phyloP scores from a whole-genome alignment of 2,113 vertebrate genomes.

The Noturus placidus region DNA sequence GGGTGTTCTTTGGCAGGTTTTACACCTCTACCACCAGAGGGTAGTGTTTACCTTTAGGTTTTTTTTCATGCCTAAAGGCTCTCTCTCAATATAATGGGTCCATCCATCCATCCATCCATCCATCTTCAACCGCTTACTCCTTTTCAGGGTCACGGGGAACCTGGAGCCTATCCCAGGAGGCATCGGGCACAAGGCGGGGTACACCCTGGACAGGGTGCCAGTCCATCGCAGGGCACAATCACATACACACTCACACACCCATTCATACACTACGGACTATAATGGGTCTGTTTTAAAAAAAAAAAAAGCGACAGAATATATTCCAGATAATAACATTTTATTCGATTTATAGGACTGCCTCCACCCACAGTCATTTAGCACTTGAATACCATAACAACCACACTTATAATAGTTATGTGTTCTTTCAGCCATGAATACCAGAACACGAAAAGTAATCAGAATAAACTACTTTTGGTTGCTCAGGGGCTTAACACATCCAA shows the following conservation, averaged over 20 bases:
- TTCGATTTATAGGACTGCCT: not conserved
- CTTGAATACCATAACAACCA: not conserved
- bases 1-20: not conserved
- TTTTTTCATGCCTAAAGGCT: not conserved
- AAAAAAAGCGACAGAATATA: not conserved
- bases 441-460: not conserved
- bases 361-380: not conserved
- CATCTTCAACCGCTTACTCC: too few species aligned
- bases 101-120: too few species aligned
- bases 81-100: not conserved
- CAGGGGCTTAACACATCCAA: not conserved
- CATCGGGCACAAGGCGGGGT: too few species aligned
- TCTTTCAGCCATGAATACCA: not conserved
- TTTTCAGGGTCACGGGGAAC: too few species aligned
- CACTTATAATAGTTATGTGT: not conserved
- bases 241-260: too few species aligned
- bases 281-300: not conserved
- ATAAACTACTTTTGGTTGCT: not conserved
- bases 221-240: too few species aligned
- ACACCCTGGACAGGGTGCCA: too few species aligned
- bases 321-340: not conserved
- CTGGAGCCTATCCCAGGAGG: too few species aligned
- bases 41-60: constrained; percentile 5
- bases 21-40: constrained; percentile 36
- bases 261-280: too few species aligned